Evolutionary conservation across 2,113 vertebrate genomes (phyloP), one percentile per base, ranked within the genome.

Genomic region (Podilymbus podiceps): DNA sequence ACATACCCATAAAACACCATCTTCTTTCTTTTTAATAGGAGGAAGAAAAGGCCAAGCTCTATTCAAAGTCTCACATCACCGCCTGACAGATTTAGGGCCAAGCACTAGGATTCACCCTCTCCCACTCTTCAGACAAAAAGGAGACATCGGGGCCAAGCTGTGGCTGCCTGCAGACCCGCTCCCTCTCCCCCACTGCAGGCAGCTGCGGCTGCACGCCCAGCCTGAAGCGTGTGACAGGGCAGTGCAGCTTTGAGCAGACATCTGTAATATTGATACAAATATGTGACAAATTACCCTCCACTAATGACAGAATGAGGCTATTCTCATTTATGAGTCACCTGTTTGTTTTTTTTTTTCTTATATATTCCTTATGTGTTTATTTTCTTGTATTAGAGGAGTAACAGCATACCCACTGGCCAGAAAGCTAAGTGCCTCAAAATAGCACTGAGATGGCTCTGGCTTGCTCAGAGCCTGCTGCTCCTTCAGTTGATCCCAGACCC

Each of bases 251-350:
- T 91, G 68, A 66, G 56, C 52, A 66, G 84, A 77, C 14, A 3
- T 40, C 47, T 95, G 75, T 69, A 91, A 85, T 94, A 94, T 95
- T 95, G 93, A 87, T 46, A 86, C 25, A 90, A 88, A 89, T 80
- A 74, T 27, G 72, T 76, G 84, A 47, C 76, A 97, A 90, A 64
- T 95, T 95, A 96, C 87, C 72, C 85, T 76, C 74, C 71, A 66
- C 94, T 97, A 93, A 97, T 93, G 96, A 94, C 95, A 97, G 95
- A 96, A 93, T 95, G 95, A 81, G 77, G 95, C 84, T 95, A 15
- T 89, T 97, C 96, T 95, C 92, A 69, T 47, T 96, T 97, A 87
- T 89, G 85, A 97, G 95, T 93, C 95, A 96, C 95, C 92, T 96
- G 55, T 21, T 21, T 85, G 83, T 79, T 92, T 42, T 56, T 62